Evolutionary conservation across 2,113 vertebrate species (phyloP).

Genomic region (Gorsachius goisagi): DNA sequence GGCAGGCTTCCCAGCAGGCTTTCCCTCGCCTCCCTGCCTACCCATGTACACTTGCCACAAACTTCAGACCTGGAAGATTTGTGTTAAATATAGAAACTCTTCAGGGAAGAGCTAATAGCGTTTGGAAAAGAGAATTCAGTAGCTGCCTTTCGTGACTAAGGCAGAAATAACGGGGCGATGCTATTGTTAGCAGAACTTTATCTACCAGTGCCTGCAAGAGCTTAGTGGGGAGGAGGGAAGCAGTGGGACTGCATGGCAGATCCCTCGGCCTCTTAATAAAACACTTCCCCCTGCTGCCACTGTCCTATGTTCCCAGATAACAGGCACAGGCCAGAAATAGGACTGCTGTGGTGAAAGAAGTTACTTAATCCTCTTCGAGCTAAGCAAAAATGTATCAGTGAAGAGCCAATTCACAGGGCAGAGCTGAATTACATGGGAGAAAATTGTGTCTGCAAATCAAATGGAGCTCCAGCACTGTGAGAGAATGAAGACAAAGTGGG

Average conservation of each 20-base stretch:
- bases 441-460: slow-evolving; percentile 51
- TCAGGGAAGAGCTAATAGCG: background rate
- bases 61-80: background rate
- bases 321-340: slow-evolving; percentile 55
- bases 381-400: slow-evolving; percentile 31
- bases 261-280: slow-evolving; percentile 9
- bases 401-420: slow-evolving; percentile 38
- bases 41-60: background rate
- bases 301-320: slow-evolving; percentile 60
- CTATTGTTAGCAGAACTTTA: slow-evolving; percentile 55
- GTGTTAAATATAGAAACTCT: slow-evolving; percentile 18
- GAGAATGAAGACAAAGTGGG: background rate
- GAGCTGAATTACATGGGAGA: slow-evolving; percentile 1
- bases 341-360: slow-evolving; percentile 35
- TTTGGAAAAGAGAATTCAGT: slow-evolving; percentile 20
- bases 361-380: slow-evolving; percentile 55
- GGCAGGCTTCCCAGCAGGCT: background rate
- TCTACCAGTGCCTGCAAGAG: background rate
- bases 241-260: background rate
- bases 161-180: background rate
- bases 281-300: background rate
- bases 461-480: background rate
- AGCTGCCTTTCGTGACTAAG: slow-evolving; percentile 23
- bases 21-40: background rate
- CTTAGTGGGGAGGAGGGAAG: background rate